Conservation (phyloP, 2,113 vertebrate species). For the Strix uralensis region DNA sequence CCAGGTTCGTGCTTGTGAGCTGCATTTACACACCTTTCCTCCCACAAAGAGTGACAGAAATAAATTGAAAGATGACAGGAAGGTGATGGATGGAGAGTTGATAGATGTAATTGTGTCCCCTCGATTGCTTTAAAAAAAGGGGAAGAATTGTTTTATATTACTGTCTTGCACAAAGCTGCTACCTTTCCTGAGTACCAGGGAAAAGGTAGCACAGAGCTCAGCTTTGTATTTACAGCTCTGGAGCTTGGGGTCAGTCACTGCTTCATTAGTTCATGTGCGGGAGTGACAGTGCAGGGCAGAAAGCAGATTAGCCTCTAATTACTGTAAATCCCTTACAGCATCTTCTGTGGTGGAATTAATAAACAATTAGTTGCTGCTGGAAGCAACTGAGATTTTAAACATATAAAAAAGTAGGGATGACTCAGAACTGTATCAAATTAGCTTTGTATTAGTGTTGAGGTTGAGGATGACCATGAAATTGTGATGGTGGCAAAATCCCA, state of each 20-base stretch:
- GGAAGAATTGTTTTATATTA: background rate
- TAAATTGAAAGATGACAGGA: background rate
- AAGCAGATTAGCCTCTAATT: conserved; percentile 41
- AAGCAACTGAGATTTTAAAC: conserved; percentile 15
- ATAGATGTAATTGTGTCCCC: background rate
- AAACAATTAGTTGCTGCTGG: conserved; percentile 31
- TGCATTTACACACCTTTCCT: background rate
- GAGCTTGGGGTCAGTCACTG: background rate
- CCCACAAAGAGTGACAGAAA: background rate
- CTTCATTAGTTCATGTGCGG: background rate
- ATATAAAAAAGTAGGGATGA: background rate
- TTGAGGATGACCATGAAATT: conserved; percentile 2
- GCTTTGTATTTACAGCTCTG: background rate
- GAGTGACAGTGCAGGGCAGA: background rate
- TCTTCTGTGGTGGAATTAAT: conserved; percentile 40
- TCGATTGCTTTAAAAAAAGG: background rate
- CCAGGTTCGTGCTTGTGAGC: background rate
- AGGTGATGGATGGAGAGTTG: background rate
- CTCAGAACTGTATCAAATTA: background rate
- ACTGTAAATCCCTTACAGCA: conserved; percentile 16
- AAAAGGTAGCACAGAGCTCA: background rate
- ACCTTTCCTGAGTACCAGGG: background rate
- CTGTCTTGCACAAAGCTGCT: background rate
- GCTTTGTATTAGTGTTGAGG: background rate
- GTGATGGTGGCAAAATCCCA: background rate